Evolutionary conservation across 2,797 vertebrate species (phyloP), one percentile per base, ranked within the genome.

Genomic region (Urosaurus nigricauda): DNA sequence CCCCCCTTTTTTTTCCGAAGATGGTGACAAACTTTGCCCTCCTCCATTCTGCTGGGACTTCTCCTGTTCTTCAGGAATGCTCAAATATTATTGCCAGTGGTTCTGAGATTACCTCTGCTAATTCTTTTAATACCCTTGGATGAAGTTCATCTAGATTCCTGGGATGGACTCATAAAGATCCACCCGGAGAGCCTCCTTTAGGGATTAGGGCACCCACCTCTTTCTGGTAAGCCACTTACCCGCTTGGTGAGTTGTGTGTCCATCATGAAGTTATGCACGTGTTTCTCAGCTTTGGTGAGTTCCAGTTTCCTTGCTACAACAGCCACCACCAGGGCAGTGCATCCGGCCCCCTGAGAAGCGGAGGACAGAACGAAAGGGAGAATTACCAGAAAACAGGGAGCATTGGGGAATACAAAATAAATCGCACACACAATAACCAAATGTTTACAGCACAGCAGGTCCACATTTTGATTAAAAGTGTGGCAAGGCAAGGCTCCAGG

Each of bases 241-340:
- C 99, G 96, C 95, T 99, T 99, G 7, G 99, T 99, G 94, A 99
- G 98, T 88, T 99, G 99, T 0, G 99, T 99, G 96, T 99, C 99
- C 99, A 99, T 99, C 99, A 99, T 99, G 96, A 99, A 99, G 97
- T 99, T 99, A 96, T 99, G 99, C 60, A 99, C 99, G 0, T 99
- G 99, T 91, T 99, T 98, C 96, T 99, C 99, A 0, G 99, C 99
- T 97, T 99, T 99, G 97, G 99, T 99, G 95, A 99, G 97, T 94
- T 99, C 99, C 96, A 99, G 97, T 97, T 99, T 99, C 90, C 99
- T 97, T 94, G 99, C 99, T 95, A 99, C 99, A 96, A 99, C 99
- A 3, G 99, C 99, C 95, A 99, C 99, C 96, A 99, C 99, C 91
- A 99, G 96, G 2, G 99, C 99, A 0, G 99, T 99, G 92, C 99